phyloP scores from a whole-genome alignment of 2,888 invertebrate genomes.

The Tanytarsus gracilentus region DNA sequence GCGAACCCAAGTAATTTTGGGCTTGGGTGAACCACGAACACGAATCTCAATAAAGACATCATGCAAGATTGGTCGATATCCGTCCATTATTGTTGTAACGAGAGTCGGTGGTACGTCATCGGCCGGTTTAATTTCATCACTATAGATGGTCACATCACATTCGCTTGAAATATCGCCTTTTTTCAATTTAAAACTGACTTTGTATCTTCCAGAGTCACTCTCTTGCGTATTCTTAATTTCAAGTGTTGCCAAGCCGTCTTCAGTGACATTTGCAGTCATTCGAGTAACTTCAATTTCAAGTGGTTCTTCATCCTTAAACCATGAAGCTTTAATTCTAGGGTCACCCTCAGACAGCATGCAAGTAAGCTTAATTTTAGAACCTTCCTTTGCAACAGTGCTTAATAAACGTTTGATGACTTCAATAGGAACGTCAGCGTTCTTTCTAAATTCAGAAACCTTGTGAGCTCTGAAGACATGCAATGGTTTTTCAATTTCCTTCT shows the following conservation, averaged over 20 bases:
- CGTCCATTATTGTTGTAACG: conserved; percentile 46
- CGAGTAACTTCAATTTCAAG: conserved; percentile 11
- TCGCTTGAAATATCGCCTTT: conserved; percentile 25
- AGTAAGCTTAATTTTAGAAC: conserved; percentile 11
- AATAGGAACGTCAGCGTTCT: conserved; percentile 20
- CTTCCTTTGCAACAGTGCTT: conserved; percentile 2
- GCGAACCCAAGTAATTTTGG: conserved; percentile 56
- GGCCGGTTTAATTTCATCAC: background rate
- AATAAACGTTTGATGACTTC: conserved; percentile 20
- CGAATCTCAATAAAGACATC: conserved; percentile 72
- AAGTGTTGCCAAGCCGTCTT: conserved; percentile 15
- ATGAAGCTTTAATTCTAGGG: conserved; percentile 12
- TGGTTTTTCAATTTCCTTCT: conserved; percentile 21
- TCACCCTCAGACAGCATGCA: conserved; percentile 23
- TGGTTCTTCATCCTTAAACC: conserved; percentile 12
- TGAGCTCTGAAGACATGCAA: conserved; percentile 16
- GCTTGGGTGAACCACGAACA: conserved; percentile 64
- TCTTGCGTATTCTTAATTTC: conserved; percentile 8
- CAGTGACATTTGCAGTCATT: conserved; percentile 17
- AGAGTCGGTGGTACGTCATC: conserved; percentile 22
- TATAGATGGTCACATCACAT: conserved; percentile 21
- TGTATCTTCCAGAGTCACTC: conserved; percentile 20
- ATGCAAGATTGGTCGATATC: conserved; percentile 60
- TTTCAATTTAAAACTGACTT: conserved; percentile 14
- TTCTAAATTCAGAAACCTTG: conserved; percentile 15